phyloP scores from a whole-genome alignment of 2,113 vertebrate genomes.

The Gadus macrocephalus region DNA sequence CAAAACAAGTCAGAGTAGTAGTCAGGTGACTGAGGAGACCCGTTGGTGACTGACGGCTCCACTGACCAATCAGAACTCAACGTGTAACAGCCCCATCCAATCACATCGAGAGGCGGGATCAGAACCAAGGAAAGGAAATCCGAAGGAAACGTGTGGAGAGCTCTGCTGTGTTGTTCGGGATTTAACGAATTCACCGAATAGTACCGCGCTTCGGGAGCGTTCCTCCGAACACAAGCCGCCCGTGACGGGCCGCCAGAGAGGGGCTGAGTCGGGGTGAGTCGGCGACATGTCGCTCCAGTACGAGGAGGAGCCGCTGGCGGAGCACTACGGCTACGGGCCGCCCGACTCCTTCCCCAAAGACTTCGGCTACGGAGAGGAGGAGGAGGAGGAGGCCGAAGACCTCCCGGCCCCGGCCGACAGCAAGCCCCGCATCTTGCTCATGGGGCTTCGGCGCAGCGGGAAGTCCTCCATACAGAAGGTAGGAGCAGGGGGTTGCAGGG shows the following conservation, averaged over 20 bases:
- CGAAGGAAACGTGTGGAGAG: slow-evolving; percentile 65
- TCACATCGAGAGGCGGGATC: slow-evolving; percentile 40
- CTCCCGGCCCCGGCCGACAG: slow-evolving; percentile 77
- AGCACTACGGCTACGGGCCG: slow-evolving; percentile 78
- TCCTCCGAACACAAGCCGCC: slow-evolving; percentile 15
- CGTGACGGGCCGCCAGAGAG: slow-evolving; percentile 41
- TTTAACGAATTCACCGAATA: slow-evolving; percentile 7
- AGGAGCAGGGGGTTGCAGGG: slow-evolving; percentile 3
- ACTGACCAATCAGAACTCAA: slow-evolving; percentile 37
- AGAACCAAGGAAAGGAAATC: slow-evolving; percentile 64
- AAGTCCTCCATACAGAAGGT: slow-evolving; percentile 99
- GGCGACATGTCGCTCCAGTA: slow-evolving; percentile 92
- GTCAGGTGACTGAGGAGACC: slow-evolving; percentile 83
- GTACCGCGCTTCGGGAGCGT: not conserved
- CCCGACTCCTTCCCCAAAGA: slow-evolving; percentile 94
- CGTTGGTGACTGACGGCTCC: slow-evolving; percentile 41
- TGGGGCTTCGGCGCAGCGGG: slow-evolving; percentile 93
- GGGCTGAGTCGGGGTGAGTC: slow-evolving; percentile 18
- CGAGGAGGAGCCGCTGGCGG: slow-evolving; percentile 83
- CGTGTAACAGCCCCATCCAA: slow-evolving; percentile 35
- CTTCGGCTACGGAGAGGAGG: slow-evolving; percentile 91
- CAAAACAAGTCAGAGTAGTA: slow-evolving; percentile 62
- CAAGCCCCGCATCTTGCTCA: slow-evolving; percentile 92
- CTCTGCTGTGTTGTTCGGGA: slow-evolving; percentile 42
- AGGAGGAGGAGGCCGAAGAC: slow-evolving; percentile 89